A percentile compares a stretch with the other conserved stretches of the same genome.
These are phyloP conservation scores for Dallia pectoralis DNA, from an alignment of 2,797 vertebrate species.

Conservation along the genomic window DNA sequence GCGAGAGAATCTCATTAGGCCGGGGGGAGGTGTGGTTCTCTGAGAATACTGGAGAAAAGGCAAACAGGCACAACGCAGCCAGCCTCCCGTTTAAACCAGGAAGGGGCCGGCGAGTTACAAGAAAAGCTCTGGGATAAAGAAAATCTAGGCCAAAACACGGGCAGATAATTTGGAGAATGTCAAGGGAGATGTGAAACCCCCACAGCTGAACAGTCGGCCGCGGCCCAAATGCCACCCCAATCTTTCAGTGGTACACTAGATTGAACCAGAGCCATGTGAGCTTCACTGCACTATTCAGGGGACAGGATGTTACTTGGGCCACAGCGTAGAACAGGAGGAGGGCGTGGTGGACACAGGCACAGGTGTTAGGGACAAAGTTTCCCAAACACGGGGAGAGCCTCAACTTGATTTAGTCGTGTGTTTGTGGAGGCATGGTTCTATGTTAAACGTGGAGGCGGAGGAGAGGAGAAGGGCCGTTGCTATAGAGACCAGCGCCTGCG, in stretches of 20 bases:
- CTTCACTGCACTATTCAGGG: background rate
- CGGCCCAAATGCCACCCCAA: background rate
- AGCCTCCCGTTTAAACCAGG: constrained; percentile 44
- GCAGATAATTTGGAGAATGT: constrained; percentile 5
- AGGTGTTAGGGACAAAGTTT: constrained; percentile 2
- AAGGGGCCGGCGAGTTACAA: constrained; percentile 31
- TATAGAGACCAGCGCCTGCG: constrained; percentile 42
- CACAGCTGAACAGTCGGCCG: background rate
- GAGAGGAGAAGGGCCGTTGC: constrained; percentile 41
- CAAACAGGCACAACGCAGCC: constrained; percentile 29
- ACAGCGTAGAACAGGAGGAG: background rate
- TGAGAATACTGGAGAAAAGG: constrained; percentile 32
- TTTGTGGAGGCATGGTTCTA: constrained; percentile 6
- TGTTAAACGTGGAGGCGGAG: constrained; percentile 13
- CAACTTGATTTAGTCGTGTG: background rate
- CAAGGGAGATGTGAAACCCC: background rate
- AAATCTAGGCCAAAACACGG: constrained; percentile 19
- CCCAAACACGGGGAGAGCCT: constrained; percentile 1
- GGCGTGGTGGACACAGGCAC: background rate
- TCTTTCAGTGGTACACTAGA: background rate
- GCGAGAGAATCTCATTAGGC: constrained; percentile 21
- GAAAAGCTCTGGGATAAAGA: constrained; percentile 18
- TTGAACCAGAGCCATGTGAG: background rate
- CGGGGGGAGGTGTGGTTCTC: constrained; percentile 33
- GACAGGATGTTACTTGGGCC: background rate